These are phyloP conservation scores for Protosalanx chinensis DNA, from an alignment of 2,797 vertebrate species.

Conservation along the genomic window DNA sequence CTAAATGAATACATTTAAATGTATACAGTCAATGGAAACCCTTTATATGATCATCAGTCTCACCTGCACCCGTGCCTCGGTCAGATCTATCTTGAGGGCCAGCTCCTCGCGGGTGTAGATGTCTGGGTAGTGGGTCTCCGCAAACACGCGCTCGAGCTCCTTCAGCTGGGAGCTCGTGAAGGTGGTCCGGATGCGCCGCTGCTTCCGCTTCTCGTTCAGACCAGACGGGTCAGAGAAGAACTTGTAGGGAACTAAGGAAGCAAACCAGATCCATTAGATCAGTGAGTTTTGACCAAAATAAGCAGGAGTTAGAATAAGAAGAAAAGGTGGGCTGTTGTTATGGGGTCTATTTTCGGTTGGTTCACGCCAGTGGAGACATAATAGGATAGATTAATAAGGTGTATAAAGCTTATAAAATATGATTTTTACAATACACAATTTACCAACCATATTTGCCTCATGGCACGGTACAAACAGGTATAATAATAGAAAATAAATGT, in stretches of 20 bases:
- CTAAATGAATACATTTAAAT: too few relatives aligned
- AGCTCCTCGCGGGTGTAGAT: constrained; percentile 96
- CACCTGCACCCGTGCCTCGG: constrained; percentile 94
- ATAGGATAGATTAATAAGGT: neutral
- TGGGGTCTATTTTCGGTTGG: neutral
- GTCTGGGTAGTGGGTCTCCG: constrained; percentile 94
- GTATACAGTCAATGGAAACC: too few relatives aligned
- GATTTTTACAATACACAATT: too few relatives aligned
- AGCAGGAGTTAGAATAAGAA: neutral
- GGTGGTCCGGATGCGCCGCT: constrained; percentile 91
- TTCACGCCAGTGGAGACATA: neutral
- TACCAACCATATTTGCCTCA: too few relatives aligned
- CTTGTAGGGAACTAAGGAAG: constrained; percentile 82
- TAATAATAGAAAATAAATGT: neutral
- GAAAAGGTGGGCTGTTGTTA: neutral
- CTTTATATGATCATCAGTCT: constrained; percentile 19
- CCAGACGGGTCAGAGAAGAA: constrained; percentile 94
- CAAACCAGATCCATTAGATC: neutral
- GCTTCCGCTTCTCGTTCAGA: constrained; percentile 94
- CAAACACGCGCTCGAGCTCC: constrained; percentile 94
- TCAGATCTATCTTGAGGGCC: constrained; percentile 95
- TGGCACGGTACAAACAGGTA: too few relatives aligned
- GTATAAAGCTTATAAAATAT: too few relatives aligned
- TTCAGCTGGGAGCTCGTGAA: constrained; percentile 97
- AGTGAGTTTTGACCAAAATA: neutral